These are phyloP conservation scores for Meteorus sp. DNA, from an alignment of 1,140 invertebrate genomes.

Conservation along the genomic window DNA sequence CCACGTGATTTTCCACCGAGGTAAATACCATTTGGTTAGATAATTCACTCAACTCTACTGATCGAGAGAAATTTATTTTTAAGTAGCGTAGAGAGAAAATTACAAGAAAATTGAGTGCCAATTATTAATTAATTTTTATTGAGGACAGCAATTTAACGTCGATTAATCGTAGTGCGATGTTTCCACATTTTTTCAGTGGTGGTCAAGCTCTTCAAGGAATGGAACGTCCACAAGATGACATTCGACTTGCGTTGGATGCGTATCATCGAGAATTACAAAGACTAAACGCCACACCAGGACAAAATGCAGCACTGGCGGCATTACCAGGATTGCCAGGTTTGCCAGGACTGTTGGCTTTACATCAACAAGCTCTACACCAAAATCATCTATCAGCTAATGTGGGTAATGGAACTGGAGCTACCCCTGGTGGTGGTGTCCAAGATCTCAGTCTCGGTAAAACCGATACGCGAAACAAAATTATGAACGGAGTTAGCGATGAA, in stretches of 20 bases:
- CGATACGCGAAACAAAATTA: slow-evolving; percentile 65
- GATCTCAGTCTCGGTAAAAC: slow-evolving; percentile 84
- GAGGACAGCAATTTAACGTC: slow-evolving; percentile 66
- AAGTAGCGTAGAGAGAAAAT: too few species aligned
- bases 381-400: slow-evolving; percentile 62
- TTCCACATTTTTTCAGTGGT: slow-evolving; percentile 79
- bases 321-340: slow-evolving; percentile 63
- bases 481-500: slow-evolving; percentile 70
- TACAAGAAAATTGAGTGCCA: neutral
- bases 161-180: slow-evolving; percentile 63
- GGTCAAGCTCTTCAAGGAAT: slow-evolving; percentile 63
- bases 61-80: too few species aligned
- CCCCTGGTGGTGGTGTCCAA: slow-evolving; percentile 76
- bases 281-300: slow-evolving; percentile 68
- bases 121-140: slow-evolving; percentile 43
- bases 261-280: slow-evolving; percentile 90
- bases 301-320: slow-evolving; percentile 61
- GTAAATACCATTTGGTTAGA: slow-evolving; percentile 39
- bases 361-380: slow-evolving; percentile 72
- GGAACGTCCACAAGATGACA: slow-evolving; percentile 80
- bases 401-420: too few species aligned
- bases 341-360: slow-evolving; percentile 70
- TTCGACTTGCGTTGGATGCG: slow-evolving; percentile 86
- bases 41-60: slow-evolving; percentile 33
- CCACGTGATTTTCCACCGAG: slow-evolving; percentile 63